phyloP scores from a whole-genome alignment of 2,888 invertebrate species.

The Crioceris asparagi region DNA sequence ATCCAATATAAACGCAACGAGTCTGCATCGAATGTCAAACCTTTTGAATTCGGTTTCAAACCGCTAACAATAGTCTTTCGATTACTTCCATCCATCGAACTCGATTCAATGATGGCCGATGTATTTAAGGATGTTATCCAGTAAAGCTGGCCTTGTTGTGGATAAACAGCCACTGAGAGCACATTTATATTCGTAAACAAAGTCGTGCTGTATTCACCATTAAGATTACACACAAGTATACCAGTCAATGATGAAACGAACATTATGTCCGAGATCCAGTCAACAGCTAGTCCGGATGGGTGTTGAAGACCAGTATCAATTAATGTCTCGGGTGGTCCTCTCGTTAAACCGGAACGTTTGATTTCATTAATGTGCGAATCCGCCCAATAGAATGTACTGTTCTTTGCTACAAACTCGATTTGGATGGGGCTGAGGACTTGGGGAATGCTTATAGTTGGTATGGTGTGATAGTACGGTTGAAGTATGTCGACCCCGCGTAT shows the following conservation, averaged over 20 bases:
- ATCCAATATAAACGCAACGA: conserved; percentile 56
- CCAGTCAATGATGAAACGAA: conserved; percentile 55
- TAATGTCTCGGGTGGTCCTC: conserved; percentile 58
- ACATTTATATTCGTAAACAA: conserved; percentile 40
- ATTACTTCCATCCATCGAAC: conserved; percentile 55
- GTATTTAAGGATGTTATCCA: conserved; percentile 37
- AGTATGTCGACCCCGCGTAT: conserved; percentile 75
- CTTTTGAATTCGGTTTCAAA: conserved; percentile 29
- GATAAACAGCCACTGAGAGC: conserved; percentile 60
- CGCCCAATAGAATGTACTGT: conserved; percentile 65
- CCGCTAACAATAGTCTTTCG: conserved; percentile 31
- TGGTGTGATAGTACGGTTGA: conserved; percentile 64
- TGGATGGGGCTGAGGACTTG: conserved; percentile 59
- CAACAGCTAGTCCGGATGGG: conserved; percentile 66
- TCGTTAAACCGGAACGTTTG: conserved; percentile 54
- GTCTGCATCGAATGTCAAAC: conserved; percentile 29
- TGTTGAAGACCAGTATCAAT: conserved; percentile 58
- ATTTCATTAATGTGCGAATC: conserved; percentile 67
- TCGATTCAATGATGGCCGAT: conserved; percentile 42
- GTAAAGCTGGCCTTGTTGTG: conserved; percentile 46
- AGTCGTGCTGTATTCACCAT: conserved; percentile 56
- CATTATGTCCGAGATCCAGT: conserved; percentile 69
- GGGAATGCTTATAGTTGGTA: conserved; percentile 68
- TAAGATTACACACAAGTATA: conserved; percentile 59
- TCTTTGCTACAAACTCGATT: conserved; percentile 57